Percentiles rank a stretch among this genome's conserved stretches.
These are phyloP conservation scores for Centrocercus urophasianus DNA, from an alignment of 2,113 vertebrate species.

Conservation along the genomic window DNA sequence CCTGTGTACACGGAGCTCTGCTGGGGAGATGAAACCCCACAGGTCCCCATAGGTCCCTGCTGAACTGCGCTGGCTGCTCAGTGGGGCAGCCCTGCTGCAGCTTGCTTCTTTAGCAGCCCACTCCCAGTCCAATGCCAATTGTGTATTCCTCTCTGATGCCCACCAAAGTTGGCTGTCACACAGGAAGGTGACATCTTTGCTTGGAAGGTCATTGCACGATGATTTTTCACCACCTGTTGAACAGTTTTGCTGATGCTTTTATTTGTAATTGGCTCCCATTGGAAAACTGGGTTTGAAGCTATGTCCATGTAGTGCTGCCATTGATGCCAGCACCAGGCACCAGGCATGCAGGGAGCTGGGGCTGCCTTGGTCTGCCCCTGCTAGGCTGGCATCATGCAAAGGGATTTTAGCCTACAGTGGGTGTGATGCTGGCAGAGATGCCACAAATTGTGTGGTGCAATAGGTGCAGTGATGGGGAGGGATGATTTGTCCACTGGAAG, in stretches of 20 bases:
- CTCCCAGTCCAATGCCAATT: conserved; percentile 31
- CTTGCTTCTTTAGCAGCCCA: background rate
- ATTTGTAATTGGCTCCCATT: conserved; percentile 74
- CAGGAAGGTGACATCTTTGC: conserved; percentile 34
- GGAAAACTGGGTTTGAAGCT: conserved; percentile 45
- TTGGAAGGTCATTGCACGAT: conserved; percentile 44
- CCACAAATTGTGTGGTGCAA: background rate
- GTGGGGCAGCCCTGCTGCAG: background rate
- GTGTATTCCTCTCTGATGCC: conserved; percentile 17
- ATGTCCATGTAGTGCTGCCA: conserved; percentile 4
- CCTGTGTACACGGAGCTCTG: too few relatives aligned
- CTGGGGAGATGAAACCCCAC: background rate
- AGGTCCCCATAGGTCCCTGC: background rate
- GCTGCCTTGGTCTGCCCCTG: background rate
- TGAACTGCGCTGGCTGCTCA: background rate
- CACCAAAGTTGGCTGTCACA: background rate
- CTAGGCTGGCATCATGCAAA: background rate
- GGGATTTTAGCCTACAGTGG: background rate
- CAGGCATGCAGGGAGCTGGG: background rate
- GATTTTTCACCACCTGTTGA: conserved; percentile 64
- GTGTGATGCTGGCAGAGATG: background rate
- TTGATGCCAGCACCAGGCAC: background rate
- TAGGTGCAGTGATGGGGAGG: background rate
- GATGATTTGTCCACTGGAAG: background rate
- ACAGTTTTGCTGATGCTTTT: conserved; percentile 60